Base-by-base conservation (phyloP, 2,113 vertebrate species). In the Saguinus imperator region DNA sequence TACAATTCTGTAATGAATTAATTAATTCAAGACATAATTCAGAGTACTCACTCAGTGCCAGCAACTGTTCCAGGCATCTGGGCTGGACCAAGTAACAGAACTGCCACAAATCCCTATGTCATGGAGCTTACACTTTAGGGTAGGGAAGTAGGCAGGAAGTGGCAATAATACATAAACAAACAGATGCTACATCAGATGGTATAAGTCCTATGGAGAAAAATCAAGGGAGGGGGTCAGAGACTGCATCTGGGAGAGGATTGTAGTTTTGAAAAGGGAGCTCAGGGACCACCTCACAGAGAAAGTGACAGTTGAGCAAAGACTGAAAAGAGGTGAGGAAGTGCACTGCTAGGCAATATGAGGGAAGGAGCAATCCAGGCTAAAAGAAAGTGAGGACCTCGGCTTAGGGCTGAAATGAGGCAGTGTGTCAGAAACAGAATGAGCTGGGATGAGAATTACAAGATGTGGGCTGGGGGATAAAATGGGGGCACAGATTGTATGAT, bases 401-500 rank as follows among this genome's bases (percentile, higher is more conserved):
- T 52, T 16, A 2, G 32, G 20, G 10, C 16, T 85, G 55, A 90
- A 75, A 87, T 23, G 1, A 40, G 55, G 32, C 27, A 32, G 8
- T 17, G 12, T 17, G 16, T 27, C 37, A 55, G n/a, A 11, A 95
- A 6, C 16, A n/a, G 16, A 23, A 10, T 16, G 0, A 23, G 21
- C n/a, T 7, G 11, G 18, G 5, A 8, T 83, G 70, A 57, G 6
- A 89, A 57, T 29, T 2, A 18, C 0, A 83, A 23, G 6, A 68
- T 18, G 12, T 1, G 5, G 5, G 4, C 14, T 91, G 52, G 75
- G 55, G n/a, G 66, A 40, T 25, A 23, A 87, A 55, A 57, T 57
- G 40, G 6, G 6, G 8, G 0, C 8, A 84, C 4, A 73, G 27
- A 50, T 5, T 29, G 1, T 8, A 11, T 27, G 58, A n/a, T 7